Conservation (phyloP, 2,797 vertebrate genomes). For the Holocentrus rufus region DNA sequence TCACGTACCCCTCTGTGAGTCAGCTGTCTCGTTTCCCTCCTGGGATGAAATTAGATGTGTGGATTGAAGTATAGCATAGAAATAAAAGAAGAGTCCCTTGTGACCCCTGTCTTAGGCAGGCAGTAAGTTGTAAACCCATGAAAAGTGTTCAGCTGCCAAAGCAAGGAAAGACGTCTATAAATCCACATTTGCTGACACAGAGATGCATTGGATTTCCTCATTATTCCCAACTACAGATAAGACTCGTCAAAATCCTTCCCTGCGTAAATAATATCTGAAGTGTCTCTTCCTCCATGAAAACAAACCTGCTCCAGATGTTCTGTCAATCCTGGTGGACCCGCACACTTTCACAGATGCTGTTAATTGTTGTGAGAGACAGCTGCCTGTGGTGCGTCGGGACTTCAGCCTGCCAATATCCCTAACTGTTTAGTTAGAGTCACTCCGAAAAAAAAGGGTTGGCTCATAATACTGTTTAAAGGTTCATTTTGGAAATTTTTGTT, state of each 20-base stretch:
- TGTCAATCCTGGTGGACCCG: slow-evolving; percentile 47
- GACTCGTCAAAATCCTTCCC: not conserved
- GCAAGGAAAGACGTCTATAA: not conserved
- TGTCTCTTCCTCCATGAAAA: slow-evolving; percentile 30
- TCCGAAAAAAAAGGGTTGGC: not conserved
- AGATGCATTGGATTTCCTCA: not conserved
- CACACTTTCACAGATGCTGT: slow-evolving; percentile 64
- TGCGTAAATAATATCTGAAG: slow-evolving; percentile 22
- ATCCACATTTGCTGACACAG: not conserved
- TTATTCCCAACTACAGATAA: not conserved
- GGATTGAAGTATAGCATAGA: not conserved
- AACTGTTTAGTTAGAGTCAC: slow-evolving; percentile 18
- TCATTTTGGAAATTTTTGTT: not conserved
- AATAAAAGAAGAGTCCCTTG: not conserved
- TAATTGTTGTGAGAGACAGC: slow-evolving; percentile 67
- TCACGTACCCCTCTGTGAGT: not conserved
- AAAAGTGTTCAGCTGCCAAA: not conserved
- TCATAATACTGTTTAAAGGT: not conserved
- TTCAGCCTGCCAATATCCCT: slow-evolving; percentile 33
- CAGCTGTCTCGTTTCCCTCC: not conserved
- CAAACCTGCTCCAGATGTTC: slow-evolving; percentile 58
- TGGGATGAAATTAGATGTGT: slow-evolving; percentile 1
- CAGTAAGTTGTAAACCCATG: not conserved
- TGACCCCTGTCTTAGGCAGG: not conserved
- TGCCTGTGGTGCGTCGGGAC: slow-evolving; percentile 33